Base-by-base conservation (phyloP, 2,113 vertebrate species). In the Pseudois nayaur region DNA sequence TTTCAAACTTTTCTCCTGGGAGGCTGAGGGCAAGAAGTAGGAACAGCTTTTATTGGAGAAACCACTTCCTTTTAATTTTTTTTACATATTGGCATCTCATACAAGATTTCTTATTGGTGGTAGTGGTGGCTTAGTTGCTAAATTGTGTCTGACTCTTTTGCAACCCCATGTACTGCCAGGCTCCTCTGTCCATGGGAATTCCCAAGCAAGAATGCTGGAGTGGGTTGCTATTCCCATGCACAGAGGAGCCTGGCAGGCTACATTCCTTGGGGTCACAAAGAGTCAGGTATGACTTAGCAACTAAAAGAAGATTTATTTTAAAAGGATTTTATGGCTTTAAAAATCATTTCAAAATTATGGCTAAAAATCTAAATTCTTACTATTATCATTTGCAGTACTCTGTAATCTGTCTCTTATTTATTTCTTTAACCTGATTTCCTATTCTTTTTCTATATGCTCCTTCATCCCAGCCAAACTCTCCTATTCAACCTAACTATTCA, bases 281-380 rank as follows among this genome's bases (percentile, higher is more conserved):
- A 71, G 19, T 40, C n/a, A 23, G n/a, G 67, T 40, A 23, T 13
- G 67, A 71, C n/a, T 40, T 71, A 40, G 19, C 5, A 0, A 71
- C n/a, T 71, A 40, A 71, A 71, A 71, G 19, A 71, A 40, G 67
- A 40, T 71, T 71, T 71, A 71, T 40, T 71, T 40, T 76, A 62
- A 84, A 86, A 59, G 33, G 25, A 23, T 74, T 71, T 71, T 71
- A 76, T 57, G 45, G 14, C 67, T 89, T 95, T 78, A 93, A 89
- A 92, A 88, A 52, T 85, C 54, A 97, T 94, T 96, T 92, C 74
- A 85, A 74, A 86, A 85, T 84, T 21, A 43, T 54, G n/a, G 43
- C 87, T 85, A 52, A 96, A 94, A 89, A 45, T 81, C 84, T 67
- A 83, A 82, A 92, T 92, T 89, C 36, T 89, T 59, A 43, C 89